Conservation (phyloP, 2,888 invertebrate genomes). For the Pyrocoelia pectoralis region DNA sequence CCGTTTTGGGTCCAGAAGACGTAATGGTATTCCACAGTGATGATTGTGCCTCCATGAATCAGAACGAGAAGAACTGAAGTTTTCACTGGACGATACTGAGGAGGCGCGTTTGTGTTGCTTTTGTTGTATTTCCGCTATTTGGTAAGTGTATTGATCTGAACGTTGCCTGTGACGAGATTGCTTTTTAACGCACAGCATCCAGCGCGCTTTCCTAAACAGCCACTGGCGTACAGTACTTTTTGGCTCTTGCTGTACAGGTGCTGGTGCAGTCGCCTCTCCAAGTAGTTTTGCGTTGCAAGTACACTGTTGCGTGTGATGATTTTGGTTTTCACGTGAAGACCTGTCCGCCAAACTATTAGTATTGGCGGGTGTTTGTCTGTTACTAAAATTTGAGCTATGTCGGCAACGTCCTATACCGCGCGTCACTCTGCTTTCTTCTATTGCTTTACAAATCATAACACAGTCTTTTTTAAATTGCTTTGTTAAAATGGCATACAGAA, state of each 20-base stretch:
- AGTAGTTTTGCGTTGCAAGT: slow-evolving; percentile 66
- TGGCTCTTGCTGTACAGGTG: slow-evolving; percentile 49
- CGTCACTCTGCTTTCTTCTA: slow-evolving; percentile 92
- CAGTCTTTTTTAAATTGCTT: slow-evolving; percentile 98
- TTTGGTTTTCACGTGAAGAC: slow-evolving; percentile 77
- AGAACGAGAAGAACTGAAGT: slow-evolving; percentile 87
- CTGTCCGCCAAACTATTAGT: slow-evolving; percentile 85
- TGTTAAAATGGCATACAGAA: slow-evolving; percentile 96
- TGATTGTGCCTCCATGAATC: slow-evolving; percentile 85
- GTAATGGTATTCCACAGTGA: slow-evolving; percentile 79
- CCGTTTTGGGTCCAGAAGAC: slow-evolving; percentile 77
- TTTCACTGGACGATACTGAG: slow-evolving; percentile 87
- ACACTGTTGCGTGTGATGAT: slow-evolving; percentile 65
- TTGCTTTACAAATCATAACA: slow-evolving; percentile 93
- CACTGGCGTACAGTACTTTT: slow-evolving; percentile 57
- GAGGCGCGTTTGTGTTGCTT: slow-evolving; percentile 81
- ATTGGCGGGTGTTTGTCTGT: slow-evolving; percentile 86
- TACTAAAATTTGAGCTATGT: slow-evolving; percentile 88
- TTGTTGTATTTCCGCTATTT: slow-evolving; percentile 78
- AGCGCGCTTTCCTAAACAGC: slow-evolving; percentile 59
- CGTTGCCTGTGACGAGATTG: slow-evolving; percentile 59
- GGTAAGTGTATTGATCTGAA: slow-evolving; percentile 76
- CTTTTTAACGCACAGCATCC: slow-evolving; percentile 60
- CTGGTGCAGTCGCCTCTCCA: slow-evolving; percentile 61
- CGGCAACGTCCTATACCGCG: slow-evolving; percentile 86